phyloP scores from a whole-genome alignment of 2,797 vertebrate species.

The Phoeniculus purpureus region DNA sequence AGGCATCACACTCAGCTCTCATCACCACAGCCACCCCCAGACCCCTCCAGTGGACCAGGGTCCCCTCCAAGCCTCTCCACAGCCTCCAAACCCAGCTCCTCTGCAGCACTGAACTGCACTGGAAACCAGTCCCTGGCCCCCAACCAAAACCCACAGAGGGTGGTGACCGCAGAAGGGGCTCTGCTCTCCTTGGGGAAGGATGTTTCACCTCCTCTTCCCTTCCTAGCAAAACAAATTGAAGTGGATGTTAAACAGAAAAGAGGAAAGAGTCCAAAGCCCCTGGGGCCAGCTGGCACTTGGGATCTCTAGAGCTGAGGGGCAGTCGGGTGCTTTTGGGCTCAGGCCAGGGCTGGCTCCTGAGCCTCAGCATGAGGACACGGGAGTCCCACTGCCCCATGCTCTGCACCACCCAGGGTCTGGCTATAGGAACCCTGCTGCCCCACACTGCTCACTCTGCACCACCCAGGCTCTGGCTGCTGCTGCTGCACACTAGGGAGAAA shows the following conservation, averaged over 20 bases:
- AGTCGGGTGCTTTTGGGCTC: not conserved
- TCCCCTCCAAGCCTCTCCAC: not conserved
- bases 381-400: not conserved
- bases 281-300: not conserved
- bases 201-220: not conserved
- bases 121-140: not conserved
- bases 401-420: not conserved
- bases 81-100: not conserved
- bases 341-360: not conserved
- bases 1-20: not conserved
- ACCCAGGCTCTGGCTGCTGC: fast-evolving
- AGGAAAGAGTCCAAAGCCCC: not conserved
- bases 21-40: not conserved
- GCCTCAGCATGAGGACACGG: not conserved
- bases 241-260: not conserved
- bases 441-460: too few relatives aligned
- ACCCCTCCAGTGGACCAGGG: not conserved
- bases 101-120: not conserved
- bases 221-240: not conserved
- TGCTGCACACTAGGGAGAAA: not conserved
- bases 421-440: too few relatives aligned
- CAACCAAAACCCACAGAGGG: not conserved
- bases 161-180: not conserved
- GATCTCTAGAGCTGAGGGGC: not conserved
- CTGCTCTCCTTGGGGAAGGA: not conserved